Evolutionary conservation across 2,113 vertebrate genomes (phyloP).

Genomic region (Phyllostomus discolor): DNA sequence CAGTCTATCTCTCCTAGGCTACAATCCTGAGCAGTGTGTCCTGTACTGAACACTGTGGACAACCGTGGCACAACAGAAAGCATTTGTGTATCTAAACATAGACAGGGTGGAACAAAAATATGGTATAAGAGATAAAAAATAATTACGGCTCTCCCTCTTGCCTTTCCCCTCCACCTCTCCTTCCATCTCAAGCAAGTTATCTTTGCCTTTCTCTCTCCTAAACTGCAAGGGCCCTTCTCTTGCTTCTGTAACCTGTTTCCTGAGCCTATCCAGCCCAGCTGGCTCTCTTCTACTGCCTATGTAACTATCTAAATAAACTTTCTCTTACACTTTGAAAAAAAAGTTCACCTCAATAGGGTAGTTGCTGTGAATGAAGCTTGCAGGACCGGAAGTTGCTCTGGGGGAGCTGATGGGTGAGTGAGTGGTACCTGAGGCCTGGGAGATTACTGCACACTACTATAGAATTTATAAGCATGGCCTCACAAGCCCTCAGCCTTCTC

Average conservation of each 20-base stretch:
- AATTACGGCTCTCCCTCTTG: no score
- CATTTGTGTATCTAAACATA: background rate
- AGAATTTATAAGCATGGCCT: background rate
- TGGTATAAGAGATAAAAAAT: background rate
- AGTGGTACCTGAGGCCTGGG: background rate
- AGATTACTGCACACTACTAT: background rate
- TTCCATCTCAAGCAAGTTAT: no score
- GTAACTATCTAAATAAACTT: no score
- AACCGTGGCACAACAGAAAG: no score
- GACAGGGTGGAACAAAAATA: background rate
- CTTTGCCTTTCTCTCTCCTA: no score
- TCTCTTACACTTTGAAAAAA: no score
- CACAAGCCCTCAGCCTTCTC: background rate
- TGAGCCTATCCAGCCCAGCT: no score
- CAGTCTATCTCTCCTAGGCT: background rate
- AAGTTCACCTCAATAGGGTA: background rate
- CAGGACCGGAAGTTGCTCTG: background rate
- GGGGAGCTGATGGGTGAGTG: background rate
- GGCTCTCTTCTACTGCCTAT: no score
- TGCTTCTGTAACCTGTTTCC: no score
- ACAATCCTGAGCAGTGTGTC: background rate
- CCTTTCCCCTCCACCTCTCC: no score
- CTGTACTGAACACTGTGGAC: background rate
- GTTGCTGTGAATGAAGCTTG: background rate
- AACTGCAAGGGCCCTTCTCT: no score